Evolutionary conservation across 2,888 invertebrate species (phyloP), one percentile per base, ranked within the genome.

Genomic region (Xylota sylvarum): DNA sequence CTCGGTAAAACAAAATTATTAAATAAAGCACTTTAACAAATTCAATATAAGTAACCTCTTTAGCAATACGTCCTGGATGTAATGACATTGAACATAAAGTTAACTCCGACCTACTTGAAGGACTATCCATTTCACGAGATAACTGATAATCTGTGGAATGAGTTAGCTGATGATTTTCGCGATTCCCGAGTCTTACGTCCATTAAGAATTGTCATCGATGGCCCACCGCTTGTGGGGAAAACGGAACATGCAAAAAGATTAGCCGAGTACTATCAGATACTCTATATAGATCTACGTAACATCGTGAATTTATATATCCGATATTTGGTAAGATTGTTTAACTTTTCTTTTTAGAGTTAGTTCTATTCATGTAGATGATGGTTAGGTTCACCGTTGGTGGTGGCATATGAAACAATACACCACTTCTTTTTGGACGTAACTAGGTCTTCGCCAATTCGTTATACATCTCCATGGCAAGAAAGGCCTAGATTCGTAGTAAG

Each of bases 161-260:
- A 91, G 90, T 91, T 94, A 92, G 92, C 93, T 88, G 90, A 93
- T 79, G 93, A 94, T 89, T 94, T 93, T 89, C 93, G 93, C 89
- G 92, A 92, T 87, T 93, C 93, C 55, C 93, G 94, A 89, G 93
- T 93, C 87, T 91, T 96, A 80, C 93, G 93, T 89, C 94, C 95
- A 52, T 93, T 95, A 88, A 95, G 94, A 89, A 90, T 94, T 55
- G 89, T 95, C 14, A 90, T 96, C 2, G 94, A 95, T 87, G 96
- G 96, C 1, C 95, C 95, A 19, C 95, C 96, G 4, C 94, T 94
- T 6, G 93, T 94, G 9, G 96, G 96, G 23, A 96, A 96, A 91
- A 94, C 95, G 0, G 93, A 90, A 96, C 72, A 82, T 32, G 69
- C 82, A 0, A 5, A 19, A 10, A 73, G 30, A 9, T 46, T 86